Percentiles rank a stretch among this genome's conserved stretches.
phyloP scores from a whole-genome alignment of 2,797 vertebrate genomes.

The Hypotaenidia philippensis region DNA sequence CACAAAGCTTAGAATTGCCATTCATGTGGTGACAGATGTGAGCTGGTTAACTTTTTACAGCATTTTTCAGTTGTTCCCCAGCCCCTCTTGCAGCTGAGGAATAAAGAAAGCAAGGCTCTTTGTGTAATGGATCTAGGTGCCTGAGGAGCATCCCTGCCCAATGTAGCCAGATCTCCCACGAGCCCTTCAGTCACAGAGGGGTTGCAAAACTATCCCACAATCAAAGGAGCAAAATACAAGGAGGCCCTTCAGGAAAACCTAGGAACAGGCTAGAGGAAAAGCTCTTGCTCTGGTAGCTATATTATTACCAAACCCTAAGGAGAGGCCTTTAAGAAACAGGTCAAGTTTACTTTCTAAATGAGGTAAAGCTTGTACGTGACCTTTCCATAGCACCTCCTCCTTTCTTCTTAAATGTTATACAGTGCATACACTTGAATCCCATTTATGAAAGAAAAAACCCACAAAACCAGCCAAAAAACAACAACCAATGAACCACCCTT shows the following conservation, averaged over 20 bases:
- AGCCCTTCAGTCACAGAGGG: background rate
- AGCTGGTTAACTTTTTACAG: background rate
- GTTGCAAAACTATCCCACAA: fast-evolving
- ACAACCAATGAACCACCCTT: background rate
- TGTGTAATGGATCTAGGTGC: fast-evolving
- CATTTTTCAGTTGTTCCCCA: background rate
- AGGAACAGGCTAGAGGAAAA: background rate
- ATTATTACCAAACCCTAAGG: background rate
- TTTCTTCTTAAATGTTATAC: background rate
- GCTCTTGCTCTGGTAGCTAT: fast-evolving
- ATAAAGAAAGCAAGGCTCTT: background rate
- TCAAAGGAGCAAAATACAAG: background rate
- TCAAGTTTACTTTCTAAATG: background rate
- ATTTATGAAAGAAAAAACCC: background rate
- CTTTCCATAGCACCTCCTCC: background rate
- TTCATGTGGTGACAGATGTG: background rate
- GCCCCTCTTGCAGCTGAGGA: background rate
- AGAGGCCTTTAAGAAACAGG: background rate
- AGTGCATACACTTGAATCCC: fast-evolving
- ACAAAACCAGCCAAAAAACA: too few relatives aligned
- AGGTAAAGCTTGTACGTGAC: background rate
- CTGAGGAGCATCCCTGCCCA: background rate
- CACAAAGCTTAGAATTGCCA: fast-evolving
- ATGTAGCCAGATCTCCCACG: fast-evolving
- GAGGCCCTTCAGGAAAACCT: background rate